phyloP scores from a whole-genome alignment of 2,888 invertebrate species.

The Phengaris arion region DNA sequence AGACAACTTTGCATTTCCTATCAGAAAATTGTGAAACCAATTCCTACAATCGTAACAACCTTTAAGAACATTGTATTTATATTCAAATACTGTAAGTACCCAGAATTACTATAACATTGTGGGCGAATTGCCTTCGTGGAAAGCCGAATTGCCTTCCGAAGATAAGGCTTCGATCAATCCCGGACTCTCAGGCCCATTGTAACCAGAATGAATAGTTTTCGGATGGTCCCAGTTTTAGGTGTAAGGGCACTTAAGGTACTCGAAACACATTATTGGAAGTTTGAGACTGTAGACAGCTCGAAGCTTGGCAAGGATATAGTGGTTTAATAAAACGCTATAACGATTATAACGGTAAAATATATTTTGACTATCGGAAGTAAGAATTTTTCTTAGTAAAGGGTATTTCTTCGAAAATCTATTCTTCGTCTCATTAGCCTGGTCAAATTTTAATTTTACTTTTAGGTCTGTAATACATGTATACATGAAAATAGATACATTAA shows the following conservation, averaged over 20 bases:
- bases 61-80: neutral
- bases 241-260: conserved; percentile 4
- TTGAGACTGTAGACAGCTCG: neutral
- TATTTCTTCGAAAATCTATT: too few species aligned
- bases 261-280: conserved; percentile 3
- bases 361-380: neutral
- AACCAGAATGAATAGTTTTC: conserved; percentile 20
- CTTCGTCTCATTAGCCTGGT: too few species aligned
- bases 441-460: too few species aligned
- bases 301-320: neutral
- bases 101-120: neutral
- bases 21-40: neutral
- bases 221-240: neutral
- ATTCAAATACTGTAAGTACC: conserved; percentile 8
- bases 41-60: neutral
- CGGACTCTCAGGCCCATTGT: neutral
- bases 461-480: too few species aligned
- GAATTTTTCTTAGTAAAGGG: neutral
- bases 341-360: neutral
- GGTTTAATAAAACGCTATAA: conserved; percentile 2
- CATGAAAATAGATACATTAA: too few species aligned
- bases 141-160: neutral
- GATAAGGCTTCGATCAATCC: conserved; percentile 5
- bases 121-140: neutral
- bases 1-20: conserved; percentile 13